Evolutionary conservation across 23 tunicate genomes (phyloP).

Genomic region (Styela plicata): DNA sequence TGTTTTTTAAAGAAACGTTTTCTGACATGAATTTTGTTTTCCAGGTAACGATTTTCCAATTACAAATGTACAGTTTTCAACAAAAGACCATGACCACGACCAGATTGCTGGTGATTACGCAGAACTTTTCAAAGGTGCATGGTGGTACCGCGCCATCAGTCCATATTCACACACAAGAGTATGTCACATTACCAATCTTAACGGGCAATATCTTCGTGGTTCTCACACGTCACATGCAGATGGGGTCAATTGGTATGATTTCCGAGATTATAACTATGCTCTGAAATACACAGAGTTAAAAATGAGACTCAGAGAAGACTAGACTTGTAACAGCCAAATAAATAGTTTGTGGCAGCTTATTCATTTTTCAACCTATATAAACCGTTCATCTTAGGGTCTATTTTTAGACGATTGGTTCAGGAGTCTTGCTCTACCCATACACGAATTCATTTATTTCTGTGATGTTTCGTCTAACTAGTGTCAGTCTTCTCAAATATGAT

Average conservation of each 20-base stretch:
- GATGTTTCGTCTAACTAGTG: no score
- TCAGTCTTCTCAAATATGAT: no score
- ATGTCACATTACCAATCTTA: neutral
- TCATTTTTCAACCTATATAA: no score
- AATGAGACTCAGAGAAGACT: neutral
- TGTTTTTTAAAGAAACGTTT: no score
- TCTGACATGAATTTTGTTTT: neutral
- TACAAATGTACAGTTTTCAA: slow-evolving; percentile 7
- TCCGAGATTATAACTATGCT: slow-evolving; percentile 9
- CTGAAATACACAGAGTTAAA: slow-evolving; percentile 18
- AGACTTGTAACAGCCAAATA: no score
- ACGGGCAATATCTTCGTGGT: slow-evolving; percentile 9
- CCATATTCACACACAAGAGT: neutral
- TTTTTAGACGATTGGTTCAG: no score
- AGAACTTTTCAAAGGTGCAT: slow-evolving; percentile 9
- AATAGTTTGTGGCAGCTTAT: no score
- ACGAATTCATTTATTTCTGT: no score
- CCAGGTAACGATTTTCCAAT: slow-evolving; percentile 8
- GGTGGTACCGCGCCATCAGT: neutral
- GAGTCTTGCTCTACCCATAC: no score
- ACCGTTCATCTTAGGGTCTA: no score
- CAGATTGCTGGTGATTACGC: neutral
- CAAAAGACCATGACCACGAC: slow-evolving; percentile 22
- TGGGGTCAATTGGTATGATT: slow-evolving; percentile 7
- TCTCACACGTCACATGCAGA: neutral